Evolutionary conservation across 2,888 invertebrate species (phyloP), one percentile per base, ranked within the genome.

Genomic region (Anthophora plumipes): DNA sequence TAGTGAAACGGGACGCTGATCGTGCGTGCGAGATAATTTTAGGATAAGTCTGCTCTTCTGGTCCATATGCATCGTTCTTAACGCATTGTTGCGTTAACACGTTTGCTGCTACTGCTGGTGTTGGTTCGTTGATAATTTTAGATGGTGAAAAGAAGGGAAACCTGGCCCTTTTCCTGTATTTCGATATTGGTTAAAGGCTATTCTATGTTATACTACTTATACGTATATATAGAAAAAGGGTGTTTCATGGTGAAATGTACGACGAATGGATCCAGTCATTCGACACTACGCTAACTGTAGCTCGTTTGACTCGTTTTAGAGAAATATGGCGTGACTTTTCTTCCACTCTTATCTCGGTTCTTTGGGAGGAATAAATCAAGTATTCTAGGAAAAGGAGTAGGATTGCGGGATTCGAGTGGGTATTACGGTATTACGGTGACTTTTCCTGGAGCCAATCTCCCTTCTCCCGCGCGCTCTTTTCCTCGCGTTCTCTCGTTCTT

Each of bases 21-120:
- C 85, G 85, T 84, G 84, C 82, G 84, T 77, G 64, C 82, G 88
- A 87, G 91, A 91, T 91, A 91, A 92, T 91, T 92, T 92, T 91
- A 87, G 92, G 84, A 79, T 46, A 59, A 74, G 41, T 25, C 66
- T 80, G 82, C 83, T 60, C 22, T 43, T 41, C 59, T 90, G 88
- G 86, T 91, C 91, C 91, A 91, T 90, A 89, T 91, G 91, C 48
- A 77, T 54, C 75, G 68, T 50, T 61, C 69, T 73, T 48, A 75
- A 57, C 46, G 77, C 79, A 80, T 83, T 85, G 77, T 85, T 55
- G 85, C 76, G 48, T 61, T 17, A 17, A n/a, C n/a, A n/a, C n/a
- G 2, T 31, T 4, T 31, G 31, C 31, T 31, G 2, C 20, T 0
- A 0, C 52, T n/a, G 12, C 59, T 22, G 41, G 37, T n/a, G n/a